These are phyloP conservation scores for Kuschelorhynchus macadamiae DNA, from an alignment of 2,888 invertebrate genomes.

Conservation along the genomic window DNA sequence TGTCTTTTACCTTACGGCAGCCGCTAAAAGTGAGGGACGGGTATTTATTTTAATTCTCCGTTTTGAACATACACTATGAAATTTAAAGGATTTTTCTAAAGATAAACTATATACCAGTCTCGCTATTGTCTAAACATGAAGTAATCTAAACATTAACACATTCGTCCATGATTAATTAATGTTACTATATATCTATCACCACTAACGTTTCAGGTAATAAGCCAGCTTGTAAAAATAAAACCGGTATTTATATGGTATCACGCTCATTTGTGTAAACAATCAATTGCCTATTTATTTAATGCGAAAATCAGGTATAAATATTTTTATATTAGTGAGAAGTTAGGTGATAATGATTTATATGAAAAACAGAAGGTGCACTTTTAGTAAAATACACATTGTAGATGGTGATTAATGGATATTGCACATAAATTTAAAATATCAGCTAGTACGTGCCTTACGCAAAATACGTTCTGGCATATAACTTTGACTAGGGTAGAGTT, in stretches of 20 bases:
- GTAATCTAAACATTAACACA: slow-evolving; percentile 26
- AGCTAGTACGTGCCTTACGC: too few relatives aligned
- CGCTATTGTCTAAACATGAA: slow-evolving; percentile 26
- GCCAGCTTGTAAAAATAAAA: slow-evolving; percentile 34
- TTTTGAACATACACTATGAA: too few relatives aligned
- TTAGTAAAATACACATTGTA: slow-evolving; percentile 33
- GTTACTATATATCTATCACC: slow-evolving; percentile 29
- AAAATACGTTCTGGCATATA: too few relatives aligned
- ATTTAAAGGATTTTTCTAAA: too few relatives aligned
- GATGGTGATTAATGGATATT: slow-evolving; percentile 22
- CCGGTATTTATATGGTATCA: slow-evolving; percentile 41
- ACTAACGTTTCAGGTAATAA: slow-evolving; percentile 29
- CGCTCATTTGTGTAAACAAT: slow-evolving; percentile 32
- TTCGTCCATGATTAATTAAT: slow-evolving; percentile 33
- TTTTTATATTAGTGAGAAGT: slow-evolving; percentile 35
- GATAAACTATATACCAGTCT: slow-evolving; percentile 6
- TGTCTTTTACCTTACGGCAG: too few relatives aligned
- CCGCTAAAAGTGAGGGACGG: too few relatives aligned
- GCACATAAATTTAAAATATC: neutral
- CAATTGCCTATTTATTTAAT: slow-evolving; percentile 41
- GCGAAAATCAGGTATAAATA: slow-evolving; percentile 45
- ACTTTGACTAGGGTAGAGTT: too few relatives aligned
- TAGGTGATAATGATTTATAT: slow-evolving; percentile 43
- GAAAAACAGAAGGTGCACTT: slow-evolving; percentile 16
- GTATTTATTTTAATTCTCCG: too few relatives aligned